phyloP scores from a whole-genome alignment of 1,140 invertebrate genomes.

The Oryzaephilus surinamensis region DNA sequence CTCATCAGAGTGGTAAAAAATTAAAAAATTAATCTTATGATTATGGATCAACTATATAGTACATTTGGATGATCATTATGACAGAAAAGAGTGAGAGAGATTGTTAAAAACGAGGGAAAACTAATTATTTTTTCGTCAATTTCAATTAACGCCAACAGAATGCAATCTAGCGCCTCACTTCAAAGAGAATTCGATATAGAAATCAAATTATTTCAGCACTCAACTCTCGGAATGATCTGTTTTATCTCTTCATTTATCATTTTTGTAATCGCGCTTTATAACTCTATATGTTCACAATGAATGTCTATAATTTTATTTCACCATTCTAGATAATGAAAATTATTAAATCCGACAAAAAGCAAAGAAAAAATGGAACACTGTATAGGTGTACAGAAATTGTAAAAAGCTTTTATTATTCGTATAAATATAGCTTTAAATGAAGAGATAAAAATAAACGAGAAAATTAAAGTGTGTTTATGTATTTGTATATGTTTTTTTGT shows the following conservation, averaged over 20 bases:
- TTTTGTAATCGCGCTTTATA: constrained; percentile 22
- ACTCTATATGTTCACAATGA: constrained; percentile 5
- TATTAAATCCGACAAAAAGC: constrained; percentile 4
- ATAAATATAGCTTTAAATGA: constrained; percentile 9
- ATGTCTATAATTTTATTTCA: too few relatives aligned
- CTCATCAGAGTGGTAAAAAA: too few relatives aligned
- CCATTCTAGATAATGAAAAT: constrained; percentile 4
- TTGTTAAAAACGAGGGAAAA: constrained; percentile 24
- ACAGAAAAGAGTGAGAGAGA: constrained; percentile 4
- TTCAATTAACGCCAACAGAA: constrained; percentile 30
- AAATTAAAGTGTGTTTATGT: constrained; percentile 10
- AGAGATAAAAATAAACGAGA: constrained; percentile 12
- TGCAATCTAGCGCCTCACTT: constrained; percentile 28
- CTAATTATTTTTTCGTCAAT: constrained; percentile 36
- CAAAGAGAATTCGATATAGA: constrained; percentile 32
- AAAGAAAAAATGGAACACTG: neutral
- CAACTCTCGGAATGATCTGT: constrained; percentile 20
- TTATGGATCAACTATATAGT: too few relatives aligned
- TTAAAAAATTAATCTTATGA: too few relatives aligned
- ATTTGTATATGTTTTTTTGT: constrained; percentile 5
- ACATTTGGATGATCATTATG: neutral
- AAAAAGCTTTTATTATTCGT: too few relatives aligned
- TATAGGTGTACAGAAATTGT: neutral
- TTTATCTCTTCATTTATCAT: constrained; percentile 28
- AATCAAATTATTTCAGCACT: constrained; percentile 30